These are phyloP conservation scores for Ophion obscuratus DNA, from an alignment of 2,888 invertebrate species.

Conservation along the genomic window DNA sequence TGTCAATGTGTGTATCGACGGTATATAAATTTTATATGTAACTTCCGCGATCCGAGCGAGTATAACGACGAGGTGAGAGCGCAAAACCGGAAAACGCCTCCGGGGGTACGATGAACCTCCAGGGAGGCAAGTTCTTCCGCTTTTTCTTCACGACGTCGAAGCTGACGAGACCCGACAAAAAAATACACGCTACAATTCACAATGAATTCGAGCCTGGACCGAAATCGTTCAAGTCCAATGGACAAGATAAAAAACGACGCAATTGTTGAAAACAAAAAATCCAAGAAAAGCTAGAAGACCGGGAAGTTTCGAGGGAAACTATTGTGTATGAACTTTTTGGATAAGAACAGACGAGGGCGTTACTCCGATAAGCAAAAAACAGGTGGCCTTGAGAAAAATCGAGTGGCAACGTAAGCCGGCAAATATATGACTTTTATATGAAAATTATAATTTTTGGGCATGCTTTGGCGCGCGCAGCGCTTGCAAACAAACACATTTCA, in stretches of 20 bases:
- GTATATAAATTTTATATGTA: constrained; percentile 11
- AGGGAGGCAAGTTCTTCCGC: constrained; percentile 44
- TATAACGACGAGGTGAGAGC: constrained; percentile 8
- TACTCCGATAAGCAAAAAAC: too few relatives aligned
- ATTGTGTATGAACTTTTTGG: too few relatives aligned
- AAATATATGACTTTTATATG: too few relatives aligned
- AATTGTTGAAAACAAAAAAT: neutral
- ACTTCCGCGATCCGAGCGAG: constrained; percentile 46
- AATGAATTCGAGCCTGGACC: constrained; percentile 9
- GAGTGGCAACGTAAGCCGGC: too few relatives aligned
- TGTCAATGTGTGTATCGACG: neutral
- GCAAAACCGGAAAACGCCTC: constrained; percentile 52
- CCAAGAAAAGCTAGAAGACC: neutral
- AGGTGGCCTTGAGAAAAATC: too few relatives aligned
- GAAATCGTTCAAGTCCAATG: neutral
- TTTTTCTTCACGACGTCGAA: constrained; percentile 46
- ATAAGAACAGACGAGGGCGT: too few relatives aligned
- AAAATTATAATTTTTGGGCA: too few relatives aligned
- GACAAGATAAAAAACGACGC: neutral
- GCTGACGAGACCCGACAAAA: constrained; percentile 3
- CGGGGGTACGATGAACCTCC: constrained; percentile 48
- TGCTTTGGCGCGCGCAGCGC: too few relatives aligned
- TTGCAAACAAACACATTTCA: too few relatives aligned
- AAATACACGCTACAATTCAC: constrained; percentile 1
- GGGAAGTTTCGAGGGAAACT: too few relatives aligned